These are phyloP conservation scores for Tetheella fluctuosa DNA, from an alignment of 2,888 invertebrate species.

Conservation along the genomic window DNA sequence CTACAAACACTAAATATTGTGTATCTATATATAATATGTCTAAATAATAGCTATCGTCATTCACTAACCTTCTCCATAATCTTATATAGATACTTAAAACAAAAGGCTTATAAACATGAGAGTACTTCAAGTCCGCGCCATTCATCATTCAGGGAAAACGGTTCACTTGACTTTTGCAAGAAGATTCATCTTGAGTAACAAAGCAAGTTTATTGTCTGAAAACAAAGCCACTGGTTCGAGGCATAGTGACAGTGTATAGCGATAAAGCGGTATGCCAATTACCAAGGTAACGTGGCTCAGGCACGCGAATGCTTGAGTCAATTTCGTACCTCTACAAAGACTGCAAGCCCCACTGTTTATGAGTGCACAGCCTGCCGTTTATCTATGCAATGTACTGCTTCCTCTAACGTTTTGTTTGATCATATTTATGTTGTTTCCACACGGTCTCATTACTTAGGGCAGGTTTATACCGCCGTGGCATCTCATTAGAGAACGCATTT, in stretches of 20 bases:
- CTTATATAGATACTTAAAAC: conserved; percentile 49
- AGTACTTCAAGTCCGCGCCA: conserved; percentile 61
- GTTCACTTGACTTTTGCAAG: conserved; percentile 46
- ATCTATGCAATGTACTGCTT: conserved; percentile 77
- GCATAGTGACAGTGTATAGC: conserved; percentile 63
- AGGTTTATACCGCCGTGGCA: conserved; percentile 57
- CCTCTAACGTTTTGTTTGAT: conserved; percentile 75
- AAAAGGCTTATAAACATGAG: conserved; percentile 58
- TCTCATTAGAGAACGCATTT: conserved; percentile 73
- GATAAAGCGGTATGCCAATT: conserved; percentile 69
- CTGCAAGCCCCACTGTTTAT: conserved; percentile 64
- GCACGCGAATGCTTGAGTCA: conserved; percentile 67
- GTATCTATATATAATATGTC: too few relatives aligned
- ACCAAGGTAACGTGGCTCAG: conserved; percentile 68
- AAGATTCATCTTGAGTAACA: conserved; percentile 66
- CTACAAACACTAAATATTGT: too few relatives aligned
- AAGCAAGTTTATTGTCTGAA: conserved; percentile 73
- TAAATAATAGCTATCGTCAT: too few relatives aligned
- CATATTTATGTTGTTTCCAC: conserved; percentile 71
- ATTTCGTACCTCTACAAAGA: conserved; percentile 66
- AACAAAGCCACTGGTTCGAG: conserved; percentile 72
- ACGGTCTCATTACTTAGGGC: conserved; percentile 64
- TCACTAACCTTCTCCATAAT: conserved; percentile 34
- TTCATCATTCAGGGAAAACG: conserved; percentile 61
- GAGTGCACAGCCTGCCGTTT: conserved; percentile 58